A percentile compares a stretch with the other conserved stretches of the same genome.
These are phyloP conservation scores for Magallana ariakensis DNA, from an alignment of 1,140 invertebrate genomes.

Conservation along the genomic window DNA sequence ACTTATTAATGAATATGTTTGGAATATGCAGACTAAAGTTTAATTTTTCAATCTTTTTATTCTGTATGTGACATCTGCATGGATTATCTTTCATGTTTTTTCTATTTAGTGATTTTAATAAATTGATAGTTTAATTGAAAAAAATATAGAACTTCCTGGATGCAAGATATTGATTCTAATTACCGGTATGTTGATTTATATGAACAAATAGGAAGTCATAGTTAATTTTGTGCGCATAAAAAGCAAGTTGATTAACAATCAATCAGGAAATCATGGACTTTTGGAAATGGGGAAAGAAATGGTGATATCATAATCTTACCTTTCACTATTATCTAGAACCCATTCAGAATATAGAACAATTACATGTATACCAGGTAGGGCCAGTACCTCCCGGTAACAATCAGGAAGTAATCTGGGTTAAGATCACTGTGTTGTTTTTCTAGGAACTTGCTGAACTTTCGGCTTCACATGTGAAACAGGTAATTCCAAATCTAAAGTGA, in stretches of 20 bases:
- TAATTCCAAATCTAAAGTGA: not conserved
- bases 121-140: no score
- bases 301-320: not conserved
- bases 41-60: not conserved
- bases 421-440: not conserved
- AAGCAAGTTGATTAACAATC: no score
- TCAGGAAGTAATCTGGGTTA: not conserved
- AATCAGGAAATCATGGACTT: no score
- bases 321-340: slow-evolving; percentile 1
- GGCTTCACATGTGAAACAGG: not conserved
- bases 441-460: not conserved
- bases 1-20: slow-evolving; percentile 18
- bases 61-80: not conserved
- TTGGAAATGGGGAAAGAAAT: no score
- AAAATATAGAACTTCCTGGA: no score
- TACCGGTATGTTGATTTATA: no score
- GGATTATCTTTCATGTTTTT: no score
- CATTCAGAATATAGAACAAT: not conserved
- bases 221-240: no score
- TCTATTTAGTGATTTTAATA: no score
- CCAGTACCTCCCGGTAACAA: not conserved
- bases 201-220: no score
- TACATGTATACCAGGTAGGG: not conserved
- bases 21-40: not conserved
- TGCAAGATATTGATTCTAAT: no score